These are phyloP conservation scores for Phodopus roborovskii DNA, from an alignment of 2,113 vertebrate genomes.

Conservation along the genomic window DNA sequence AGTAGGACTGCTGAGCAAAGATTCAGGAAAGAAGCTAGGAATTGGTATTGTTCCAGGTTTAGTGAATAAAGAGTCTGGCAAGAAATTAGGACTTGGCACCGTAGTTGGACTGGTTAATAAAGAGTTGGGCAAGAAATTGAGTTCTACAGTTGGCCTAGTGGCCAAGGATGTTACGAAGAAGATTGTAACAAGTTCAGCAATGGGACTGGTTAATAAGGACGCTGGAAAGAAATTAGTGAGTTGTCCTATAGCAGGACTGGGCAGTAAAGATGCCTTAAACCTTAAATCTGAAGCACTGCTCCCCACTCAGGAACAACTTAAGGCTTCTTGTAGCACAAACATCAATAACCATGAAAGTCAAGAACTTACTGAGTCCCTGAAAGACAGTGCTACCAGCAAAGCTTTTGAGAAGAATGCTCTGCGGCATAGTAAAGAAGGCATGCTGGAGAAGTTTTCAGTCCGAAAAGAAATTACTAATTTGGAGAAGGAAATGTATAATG, in stretches of 20 bases:
- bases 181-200: slow-evolving; percentile 74
- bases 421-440: slow-evolving; percentile 85
- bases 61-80: slow-evolving; percentile 79
- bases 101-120: slow-evolving; percentile 83
- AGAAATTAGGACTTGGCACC: slow-evolving; percentile 79
- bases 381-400: slow-evolving; percentile 83
- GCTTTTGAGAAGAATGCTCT: slow-evolving; percentile 85
- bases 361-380: slow-evolving; percentile 81
- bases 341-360: slow-evolving; percentile 82
- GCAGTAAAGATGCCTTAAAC: slow-evolving; percentile 83
- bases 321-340: slow-evolving; percentile 83
- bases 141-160: slow-evolving; percentile 78
- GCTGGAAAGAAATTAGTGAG: slow-evolving; percentile 79
- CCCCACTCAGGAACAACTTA: slow-evolving; percentile 84
- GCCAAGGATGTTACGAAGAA: slow-evolving; percentile 82
- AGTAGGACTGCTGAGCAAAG: slow-evolving; percentile 79
- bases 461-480: slow-evolving; percentile 85
- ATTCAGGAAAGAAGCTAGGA: slow-evolving; percentile 80
- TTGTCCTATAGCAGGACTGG: slow-evolving; percentile 76
- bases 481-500: slow-evolving; percentile 84
- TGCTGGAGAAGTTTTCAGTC: slow-evolving; percentile 86
- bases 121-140: slow-evolving; percentile 86
- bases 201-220: slow-evolving; percentile 79
- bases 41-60: slow-evolving; percentile 78
- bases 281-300: slow-evolving; percentile 82